Conservation (phyloP, 2,797 vertebrate genomes). For the Rhinichthys osculus region DNA sequence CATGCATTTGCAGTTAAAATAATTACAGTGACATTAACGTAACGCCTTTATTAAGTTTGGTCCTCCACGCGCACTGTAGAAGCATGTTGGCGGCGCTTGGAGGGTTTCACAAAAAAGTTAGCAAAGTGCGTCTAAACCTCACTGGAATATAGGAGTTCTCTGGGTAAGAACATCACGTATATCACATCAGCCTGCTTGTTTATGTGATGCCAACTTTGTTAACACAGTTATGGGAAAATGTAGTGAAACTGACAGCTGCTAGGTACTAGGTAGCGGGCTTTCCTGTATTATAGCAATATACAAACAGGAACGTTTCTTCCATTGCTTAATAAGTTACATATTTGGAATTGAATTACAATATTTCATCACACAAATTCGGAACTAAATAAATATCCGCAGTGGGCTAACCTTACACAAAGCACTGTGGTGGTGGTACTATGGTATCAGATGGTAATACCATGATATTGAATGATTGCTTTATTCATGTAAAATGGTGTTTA, state of each 20-base stretch:
- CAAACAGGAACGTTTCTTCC: background rate
- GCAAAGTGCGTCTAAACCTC: background rate
- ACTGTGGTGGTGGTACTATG: background rate
- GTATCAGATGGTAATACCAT: background rate
- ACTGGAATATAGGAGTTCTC: background rate
- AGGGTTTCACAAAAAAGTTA: conserved; percentile 34
- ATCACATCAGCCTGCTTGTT: background rate
- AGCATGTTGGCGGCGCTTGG: conserved; percentile 2
- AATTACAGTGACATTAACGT: background rate
- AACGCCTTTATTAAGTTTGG: conserved; percentile 42
- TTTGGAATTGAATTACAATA: background rate
- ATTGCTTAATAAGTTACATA: background rate
- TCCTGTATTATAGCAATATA: background rate
- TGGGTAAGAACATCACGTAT: conserved; percentile 32
- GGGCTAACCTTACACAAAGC: background rate
- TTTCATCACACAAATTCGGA: background rate
- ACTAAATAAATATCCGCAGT: background rate
- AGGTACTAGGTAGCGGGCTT: background rate
- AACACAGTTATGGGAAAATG: background rate
- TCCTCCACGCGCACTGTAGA: conserved; percentile 47
- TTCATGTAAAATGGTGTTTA: background rate
- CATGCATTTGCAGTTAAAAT: background rate
- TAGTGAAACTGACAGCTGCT: conserved; percentile 17
- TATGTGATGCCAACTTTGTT: background rate
- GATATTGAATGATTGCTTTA: background rate